Conservation (phyloP, 2,797 vertebrate species). For the Jordanella pulchra region DNA sequence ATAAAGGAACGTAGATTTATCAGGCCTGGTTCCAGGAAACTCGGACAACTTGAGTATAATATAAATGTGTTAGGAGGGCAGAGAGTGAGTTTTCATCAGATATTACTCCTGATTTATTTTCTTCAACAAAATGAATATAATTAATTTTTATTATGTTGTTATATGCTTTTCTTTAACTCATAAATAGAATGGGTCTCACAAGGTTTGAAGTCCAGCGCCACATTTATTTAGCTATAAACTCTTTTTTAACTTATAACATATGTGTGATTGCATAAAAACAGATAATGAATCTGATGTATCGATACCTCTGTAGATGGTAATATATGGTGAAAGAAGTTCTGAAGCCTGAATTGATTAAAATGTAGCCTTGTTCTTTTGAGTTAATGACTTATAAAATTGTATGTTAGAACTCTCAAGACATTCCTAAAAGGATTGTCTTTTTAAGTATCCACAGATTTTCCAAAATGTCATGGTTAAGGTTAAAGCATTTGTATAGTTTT, state of each 20-base stretch:
- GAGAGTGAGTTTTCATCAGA: too few species aligned
- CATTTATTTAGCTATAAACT: not conserved
- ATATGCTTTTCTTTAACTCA: too few species aligned
- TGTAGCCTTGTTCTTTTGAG: not conserved
- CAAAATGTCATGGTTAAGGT: not conserved
- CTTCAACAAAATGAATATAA: too few species aligned
- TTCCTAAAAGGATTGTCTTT: not conserved
- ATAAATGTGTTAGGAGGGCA: too few species aligned
- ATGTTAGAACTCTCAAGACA: not conserved
- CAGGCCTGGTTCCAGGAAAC: too few species aligned
- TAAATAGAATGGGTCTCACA: too few species aligned
- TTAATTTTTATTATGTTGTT: too few species aligned
- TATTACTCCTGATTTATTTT: too few species aligned
- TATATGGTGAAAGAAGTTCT: not conserved
- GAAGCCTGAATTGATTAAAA: not conserved
- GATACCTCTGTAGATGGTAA: not conserved
- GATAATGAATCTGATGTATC: not conserved
- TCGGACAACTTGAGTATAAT: too few species aligned
- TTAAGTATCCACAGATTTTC: not conserved
- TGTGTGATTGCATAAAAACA: not conserved
- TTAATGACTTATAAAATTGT: not conserved
- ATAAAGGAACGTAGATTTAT: too few species aligned
- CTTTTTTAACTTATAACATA: not conserved
- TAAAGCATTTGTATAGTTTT: too few species aligned
- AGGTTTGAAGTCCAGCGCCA: not conserved